Conservation (phyloP, 2,113 vertebrate genomes). For the Sylvia atricapilla region DNA sequence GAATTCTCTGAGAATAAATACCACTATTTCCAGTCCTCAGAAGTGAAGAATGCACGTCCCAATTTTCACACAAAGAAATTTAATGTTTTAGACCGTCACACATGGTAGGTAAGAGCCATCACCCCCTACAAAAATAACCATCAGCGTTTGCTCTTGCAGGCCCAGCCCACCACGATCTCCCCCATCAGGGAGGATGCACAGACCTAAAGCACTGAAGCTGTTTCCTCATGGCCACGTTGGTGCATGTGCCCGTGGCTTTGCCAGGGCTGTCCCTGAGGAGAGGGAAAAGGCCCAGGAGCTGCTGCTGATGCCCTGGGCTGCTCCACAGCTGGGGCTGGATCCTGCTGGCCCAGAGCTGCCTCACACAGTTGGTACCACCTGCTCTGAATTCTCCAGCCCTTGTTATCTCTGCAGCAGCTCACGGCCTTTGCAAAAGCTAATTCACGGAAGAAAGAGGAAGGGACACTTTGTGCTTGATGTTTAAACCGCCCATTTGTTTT, state of each 20-base stretch:
- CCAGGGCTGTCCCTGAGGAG: not conserved
- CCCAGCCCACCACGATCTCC: too few relatives aligned
- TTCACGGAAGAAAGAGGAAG: not conserved
- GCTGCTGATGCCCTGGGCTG: not conserved
- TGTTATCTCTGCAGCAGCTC: constrained; percentile 36
- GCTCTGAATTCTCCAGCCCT: constrained; percentile 6
- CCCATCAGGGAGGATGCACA: not conserved
- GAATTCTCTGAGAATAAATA: not conserved
- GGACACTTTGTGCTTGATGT: not conserved
- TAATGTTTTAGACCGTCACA: not conserved
- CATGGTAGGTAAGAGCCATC: fast-evolving
- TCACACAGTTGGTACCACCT: constrained; percentile 34
- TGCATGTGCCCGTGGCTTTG: not conserved
- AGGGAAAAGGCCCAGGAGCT: not conserved
- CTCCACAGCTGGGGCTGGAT: not conserved
- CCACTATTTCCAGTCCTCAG: not conserved
- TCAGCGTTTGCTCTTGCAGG: not conserved
- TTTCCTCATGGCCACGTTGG: not conserved
- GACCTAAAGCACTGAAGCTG: fast-evolving
- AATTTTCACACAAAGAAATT: not conserved
- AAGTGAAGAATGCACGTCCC: not conserved
- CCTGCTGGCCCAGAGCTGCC: not conserved
- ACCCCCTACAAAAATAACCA: not conserved
- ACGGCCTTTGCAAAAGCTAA: constrained; percentile 15
- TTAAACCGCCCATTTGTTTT: constrained; percentile 17